phyloP scores from a whole-genome alignment of 1,140 invertebrate species.

The Stegodyphus mimosarum region DNA sequence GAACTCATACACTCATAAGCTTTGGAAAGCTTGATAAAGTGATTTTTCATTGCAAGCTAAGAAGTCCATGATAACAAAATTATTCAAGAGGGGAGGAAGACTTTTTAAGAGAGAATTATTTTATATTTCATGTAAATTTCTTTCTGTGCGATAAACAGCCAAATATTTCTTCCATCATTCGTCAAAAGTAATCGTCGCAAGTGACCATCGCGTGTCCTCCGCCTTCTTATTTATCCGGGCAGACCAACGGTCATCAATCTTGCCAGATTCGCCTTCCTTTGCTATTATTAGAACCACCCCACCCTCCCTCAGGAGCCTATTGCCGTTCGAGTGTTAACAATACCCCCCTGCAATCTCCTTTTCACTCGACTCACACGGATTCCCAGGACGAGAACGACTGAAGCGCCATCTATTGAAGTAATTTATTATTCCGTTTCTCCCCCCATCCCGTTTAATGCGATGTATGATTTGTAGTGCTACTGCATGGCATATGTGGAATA shows the following conservation, averaged over 20 bases:
- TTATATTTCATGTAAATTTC: no score
- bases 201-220: conserved; percentile 37
- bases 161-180: conserved; percentile 6
- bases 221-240: conserved; percentile 46
- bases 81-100: no score
- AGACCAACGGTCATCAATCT: conserved; percentile 45
- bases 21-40: no score
- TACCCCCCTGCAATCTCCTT: conserved; percentile 42
- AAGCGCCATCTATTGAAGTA: conserved; percentile 46
- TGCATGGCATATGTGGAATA: conserved; percentile 43
- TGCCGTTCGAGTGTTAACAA: conserved; percentile 48
- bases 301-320: conserved; percentile 17
- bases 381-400: conserved; percentile 2
- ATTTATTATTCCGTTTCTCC: conserved; percentile 49
- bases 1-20: no score
- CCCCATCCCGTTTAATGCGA: conserved; percentile 35
- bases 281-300: conserved; percentile 42
- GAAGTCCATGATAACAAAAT: no score
- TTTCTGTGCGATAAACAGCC: not conserved
- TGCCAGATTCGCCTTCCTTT: conserved; percentile 25
- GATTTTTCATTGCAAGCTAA: no score
- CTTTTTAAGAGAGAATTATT: no score
- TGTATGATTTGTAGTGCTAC: conserved; percentile 51
- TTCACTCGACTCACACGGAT: conserved; percentile 30
- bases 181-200: conserved; percentile 43